Base-by-base conservation (phyloP, 2,797 vertebrate species). In the Thaleichthys pacificus region DNA sequence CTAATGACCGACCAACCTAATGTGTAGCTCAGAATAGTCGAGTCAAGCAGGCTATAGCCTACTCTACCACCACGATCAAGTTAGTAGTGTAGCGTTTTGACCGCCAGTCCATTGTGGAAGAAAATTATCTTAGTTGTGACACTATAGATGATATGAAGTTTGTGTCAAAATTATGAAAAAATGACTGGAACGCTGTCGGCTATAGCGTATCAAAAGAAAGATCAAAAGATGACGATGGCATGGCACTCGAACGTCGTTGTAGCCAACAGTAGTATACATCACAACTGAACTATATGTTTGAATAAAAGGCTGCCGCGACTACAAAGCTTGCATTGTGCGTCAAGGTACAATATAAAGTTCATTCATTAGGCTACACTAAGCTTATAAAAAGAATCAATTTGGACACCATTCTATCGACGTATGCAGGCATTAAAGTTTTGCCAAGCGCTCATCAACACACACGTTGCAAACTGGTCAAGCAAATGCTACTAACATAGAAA, bases 31-130 rank as follows among this genome's bases (percentile, higher is more conserved):
- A 38, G 15, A 64, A 8, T 35, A 30, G 7, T 17, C 35, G 30
- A n/a, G 30, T 30, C 62, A 64, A 64, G 30, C 30, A 30, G 56
- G n/a, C 56, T 22, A 57, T 57, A n/a, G n/a, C n/a, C n/a, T n/a
- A 22, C 14, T 9, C n/a, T 21, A 58, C 6, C 19, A 6, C 42
- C 11, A 22, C 22, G 56, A 19, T 21, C 56, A 58, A 58, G 56
- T 22, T 58, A 21, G 9, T 11, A 14, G 3, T 11, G 38, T 42
- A 47, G 12, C 42, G 42, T 47, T 47, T 47, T 47, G 2, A 12
- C 42, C 4, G 8, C 54, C n/a, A 56, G 54, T 1, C n/a, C 19
- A 21, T n/a, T 21, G 56, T 61, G 28, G 26, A 61, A 61, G 17
- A 61, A 24, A 26, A 61, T 12, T 61, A 61, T 47, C 42, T 11